Percentiles rank a stretch among this genome's conserved stretches.
These are phyloP conservation scores for Ochropacha duplaris DNA, from an alignment of 2,888 invertebrate genomes.

Conservation along the genomic window DNA sequence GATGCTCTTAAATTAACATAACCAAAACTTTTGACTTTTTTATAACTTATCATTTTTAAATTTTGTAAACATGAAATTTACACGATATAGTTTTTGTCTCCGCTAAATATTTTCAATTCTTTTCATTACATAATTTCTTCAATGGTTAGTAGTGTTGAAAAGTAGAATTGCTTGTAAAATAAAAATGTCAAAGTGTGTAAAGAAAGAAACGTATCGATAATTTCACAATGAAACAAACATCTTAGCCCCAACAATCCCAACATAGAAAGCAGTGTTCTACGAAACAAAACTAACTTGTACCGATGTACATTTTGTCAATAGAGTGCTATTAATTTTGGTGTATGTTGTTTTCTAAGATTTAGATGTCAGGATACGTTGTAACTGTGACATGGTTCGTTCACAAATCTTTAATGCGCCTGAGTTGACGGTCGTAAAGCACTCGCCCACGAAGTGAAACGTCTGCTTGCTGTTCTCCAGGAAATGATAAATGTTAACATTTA, in stretches of 20 bases:
- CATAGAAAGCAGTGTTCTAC: not conserved
- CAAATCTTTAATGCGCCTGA: conserved; percentile 29
- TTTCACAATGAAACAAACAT: not conserved
- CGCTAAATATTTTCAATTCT: too few species aligned
- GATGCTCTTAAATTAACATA: too few species aligned
- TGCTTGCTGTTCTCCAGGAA: conserved; percentile 21
- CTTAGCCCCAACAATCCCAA: not conserved
- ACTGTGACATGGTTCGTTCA: conserved; percentile 32
- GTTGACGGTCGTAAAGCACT: conserved; percentile 31
- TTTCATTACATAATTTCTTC: not conserved
- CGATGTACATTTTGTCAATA: not conserved
- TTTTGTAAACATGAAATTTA: too few species aligned
- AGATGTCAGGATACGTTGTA: conserved; percentile 23
- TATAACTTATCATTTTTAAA: too few species aligned
- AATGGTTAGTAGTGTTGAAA: too few species aligned
- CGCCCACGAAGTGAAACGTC: conserved; percentile 28
- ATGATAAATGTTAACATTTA: conserved; percentile 18
- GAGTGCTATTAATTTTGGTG: conserved; percentile 13
- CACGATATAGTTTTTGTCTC: too few species aligned
- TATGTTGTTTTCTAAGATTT: conserved; percentile 19
- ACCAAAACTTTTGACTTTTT: too few species aligned
- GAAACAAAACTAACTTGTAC: not conserved
- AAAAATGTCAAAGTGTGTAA: not conserved
- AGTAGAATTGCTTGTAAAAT: not conserved
- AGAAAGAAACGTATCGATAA: not conserved